These are phyloP conservation scores for Phymorhynchus buccinoides DNA, from an alignment of 1,140 invertebrate genomes.

Conservation along the genomic window DNA sequence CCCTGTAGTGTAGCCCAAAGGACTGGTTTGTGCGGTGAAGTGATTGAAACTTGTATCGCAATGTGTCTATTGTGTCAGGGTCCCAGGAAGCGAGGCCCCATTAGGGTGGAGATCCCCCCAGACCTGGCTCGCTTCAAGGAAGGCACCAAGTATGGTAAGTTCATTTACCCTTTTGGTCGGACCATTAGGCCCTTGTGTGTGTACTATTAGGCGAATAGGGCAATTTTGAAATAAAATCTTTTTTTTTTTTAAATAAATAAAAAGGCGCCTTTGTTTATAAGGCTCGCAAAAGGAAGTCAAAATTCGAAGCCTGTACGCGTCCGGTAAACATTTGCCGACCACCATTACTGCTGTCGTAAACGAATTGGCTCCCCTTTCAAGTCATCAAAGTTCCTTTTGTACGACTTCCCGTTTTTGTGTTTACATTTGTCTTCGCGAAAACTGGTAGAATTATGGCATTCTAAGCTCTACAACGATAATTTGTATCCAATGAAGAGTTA, in stretches of 20 bases:
- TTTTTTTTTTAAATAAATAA: background rate
- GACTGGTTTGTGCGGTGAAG: background rate
- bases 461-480: no score
- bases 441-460: no score
- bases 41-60: background rate
- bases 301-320: no score
- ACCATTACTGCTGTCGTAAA: no score
- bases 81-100: background rate
- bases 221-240: background rate
- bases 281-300: no score
- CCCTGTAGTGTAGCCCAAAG: background rate
- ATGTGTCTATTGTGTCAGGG: background rate
- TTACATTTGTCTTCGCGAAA: no score
- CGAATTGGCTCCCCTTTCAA: no score
- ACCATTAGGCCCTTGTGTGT: background rate
- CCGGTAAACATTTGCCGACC: no score
- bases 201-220: background rate
- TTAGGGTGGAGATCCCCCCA: slow-evolving; percentile 25
- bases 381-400: no score
- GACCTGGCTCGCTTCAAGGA: slow-evolving; percentile 13
- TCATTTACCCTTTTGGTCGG: background rate
- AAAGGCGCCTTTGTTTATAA: no score
- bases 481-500: no score
- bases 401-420: no score
- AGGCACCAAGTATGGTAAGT: slow-evolving; percentile 32